Evolutionary conservation across 2,888 invertebrate species (phyloP), one percentile per base, ranked within the genome.

Genomic region (Ectemnius lituratus): DNA sequence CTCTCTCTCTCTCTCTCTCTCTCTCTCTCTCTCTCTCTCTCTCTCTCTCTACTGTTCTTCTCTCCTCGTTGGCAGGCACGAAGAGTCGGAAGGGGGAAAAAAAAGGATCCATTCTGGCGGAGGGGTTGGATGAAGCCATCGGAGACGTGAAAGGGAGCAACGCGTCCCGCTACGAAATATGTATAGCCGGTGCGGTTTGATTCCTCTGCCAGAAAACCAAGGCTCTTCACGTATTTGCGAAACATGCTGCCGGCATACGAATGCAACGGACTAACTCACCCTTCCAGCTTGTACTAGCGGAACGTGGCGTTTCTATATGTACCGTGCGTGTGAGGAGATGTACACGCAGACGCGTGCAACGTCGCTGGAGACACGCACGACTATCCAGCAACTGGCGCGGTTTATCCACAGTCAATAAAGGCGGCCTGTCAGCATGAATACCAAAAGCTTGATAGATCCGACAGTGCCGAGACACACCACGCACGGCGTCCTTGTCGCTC

Each of bases 361-460:
- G 81, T 62, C 68, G 52, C 46, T 57, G 58, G 71, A 70, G 76
- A 84, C 85, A 83, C 85, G 80, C 80, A 80, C 76, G 71, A 58
- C 73, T 66, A 71, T 76, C 74, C 76, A 60, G 58, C 69, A 77
- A 71, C 75, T 78, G 64, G 70, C 80, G 79, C 70, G 84, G 85
- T 87, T 86, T 87, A 87, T 87, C 86, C 86, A 85, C 85, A 87
- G 88, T 88, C 89, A 89, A 89, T 89, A 89, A 88, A 88, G 86
- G 82, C 85, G 84, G 84, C 83, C 87, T 88, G 88, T 87, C 88
- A 85, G 88, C 87, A 83, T 86, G 88, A 88, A 88, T 88, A 86
- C 87, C 86, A 86, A 88, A 86, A 81, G 78, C 85, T 76, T 63
- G 77, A 52, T 52, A 52, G 75, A 75, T 80, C 72, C 77, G 67